Evolutionary conservation across 2,888 invertebrate species (phyloP), one percentile per base, ranked within the genome.

Genomic region (Pelosia muscerda): DNA sequence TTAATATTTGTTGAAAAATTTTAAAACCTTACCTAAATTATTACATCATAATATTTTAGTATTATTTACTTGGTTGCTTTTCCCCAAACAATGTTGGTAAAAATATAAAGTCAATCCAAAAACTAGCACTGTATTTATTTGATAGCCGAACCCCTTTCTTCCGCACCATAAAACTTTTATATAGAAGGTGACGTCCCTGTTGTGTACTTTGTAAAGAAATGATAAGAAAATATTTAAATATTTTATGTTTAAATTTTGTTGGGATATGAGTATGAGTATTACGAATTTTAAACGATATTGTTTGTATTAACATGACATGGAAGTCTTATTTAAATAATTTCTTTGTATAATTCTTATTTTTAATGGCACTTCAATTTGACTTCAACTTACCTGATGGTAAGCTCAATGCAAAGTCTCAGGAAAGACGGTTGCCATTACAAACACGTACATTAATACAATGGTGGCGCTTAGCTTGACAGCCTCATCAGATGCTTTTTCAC

Each of bases 131-230:
- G 86, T 88, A 85, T 89, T 88, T 90, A 86, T 87, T 86, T 89
- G 91, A 92, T 92, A 91, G 89, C 81, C 78, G 84, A 85, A 90
- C 88, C 92, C 92, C 88, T 92, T 93, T 91, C 89, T 93, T 93
- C 91, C 91, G 86, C 86, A 75, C 90, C 93, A 93, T 93, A 92
- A 92, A 94, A 93, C 92, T 93, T 92, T 90, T 92, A 89, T 88
- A 87, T 86, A 87, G 84, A 82, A 90, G 87, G 89, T 90, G 91
- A 88, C 86, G 85, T 91, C 92, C 91, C 90, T 77, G 81, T 84
- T 85, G 92, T 87, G 90, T 92, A 92, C 92, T 93, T 92, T 81
- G 87, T 86, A 86, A 84, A 49, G 84, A 86, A 83, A 86, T 88
- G 89, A 92, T 92, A 91, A 91, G 89, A 86, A 87, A 87, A 42